Evolutionary conservation across 2,113 vertebrate genomes (phyloP).

Genomic region (Neopipo cinnamomea): DNA sequence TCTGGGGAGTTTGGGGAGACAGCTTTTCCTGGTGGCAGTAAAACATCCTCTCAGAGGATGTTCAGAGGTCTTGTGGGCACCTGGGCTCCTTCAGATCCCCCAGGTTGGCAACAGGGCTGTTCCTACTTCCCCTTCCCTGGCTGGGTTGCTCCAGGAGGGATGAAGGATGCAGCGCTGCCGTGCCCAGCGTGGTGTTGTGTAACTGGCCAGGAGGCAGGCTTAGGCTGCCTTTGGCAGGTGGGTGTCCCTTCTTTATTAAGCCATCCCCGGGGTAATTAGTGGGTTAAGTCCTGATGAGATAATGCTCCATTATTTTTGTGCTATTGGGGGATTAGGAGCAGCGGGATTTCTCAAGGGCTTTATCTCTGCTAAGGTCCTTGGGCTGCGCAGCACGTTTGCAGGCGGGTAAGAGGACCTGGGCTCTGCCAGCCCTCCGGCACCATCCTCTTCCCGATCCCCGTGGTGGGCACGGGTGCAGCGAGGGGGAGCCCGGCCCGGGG

Average conservation of each 20-base stretch:
- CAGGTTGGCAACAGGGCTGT: not conserved
- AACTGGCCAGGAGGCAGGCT: not conserved
- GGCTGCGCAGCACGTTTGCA: not conserved
- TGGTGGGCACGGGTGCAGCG: not conserved
- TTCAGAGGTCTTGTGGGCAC: not conserved
- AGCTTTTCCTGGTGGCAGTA: too few relatives aligned
- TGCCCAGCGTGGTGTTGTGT: not conserved
- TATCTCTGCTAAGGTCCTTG: not conserved
- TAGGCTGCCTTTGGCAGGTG: conserved; percentile 7
- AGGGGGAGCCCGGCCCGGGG: not conserved
- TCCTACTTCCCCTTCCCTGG: not conserved
- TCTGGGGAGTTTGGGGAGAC: not conserved
- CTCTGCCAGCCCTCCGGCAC: not conserved
- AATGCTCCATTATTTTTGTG: conserved; percentile 52
- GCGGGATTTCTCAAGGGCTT: conserved; percentile 46
- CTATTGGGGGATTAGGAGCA: conserved; percentile 50
- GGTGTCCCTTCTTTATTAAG: conserved; percentile 41
- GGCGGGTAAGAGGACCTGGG: not conserved
- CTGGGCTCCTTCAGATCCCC: not conserved
- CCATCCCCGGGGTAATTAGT: conserved; percentile 25
- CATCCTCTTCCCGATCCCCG: not conserved
- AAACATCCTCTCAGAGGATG: rapidly evolving
- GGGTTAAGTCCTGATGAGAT: conserved; percentile 50
- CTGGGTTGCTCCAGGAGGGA: not conserved
- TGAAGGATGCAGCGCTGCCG: not conserved